Base-by-base conservation (phyloP, 2,797 vertebrate genomes). In the Falco columbarius region DNA sequence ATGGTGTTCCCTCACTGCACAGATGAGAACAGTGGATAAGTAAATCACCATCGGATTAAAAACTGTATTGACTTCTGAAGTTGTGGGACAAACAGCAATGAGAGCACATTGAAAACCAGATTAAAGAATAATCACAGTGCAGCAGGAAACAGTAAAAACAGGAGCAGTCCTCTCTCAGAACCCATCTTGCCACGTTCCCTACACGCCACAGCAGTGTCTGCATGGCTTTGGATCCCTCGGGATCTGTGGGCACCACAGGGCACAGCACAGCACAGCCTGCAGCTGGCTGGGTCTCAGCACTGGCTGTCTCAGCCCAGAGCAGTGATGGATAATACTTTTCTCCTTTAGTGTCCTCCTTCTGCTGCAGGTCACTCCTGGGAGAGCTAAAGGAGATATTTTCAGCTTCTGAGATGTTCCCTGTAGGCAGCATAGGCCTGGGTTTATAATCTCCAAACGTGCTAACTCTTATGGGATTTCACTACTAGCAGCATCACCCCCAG, bases 1-100 rank as follows among this genome's bases (percentile, higher is more conserved):
- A 1, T 5, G 29, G 27, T 1, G 0, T 44, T 88, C 49, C 74
- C 42, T 71, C 36, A 46, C 4, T 0, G 1, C 52, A 18, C 0
- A 2, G 30, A 10, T 63, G 40, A 67, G 36, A 79, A 17, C 16
- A 14, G 46, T 29, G 55, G 4, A 23, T 94, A 29, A 40, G 47
- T 34, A 76, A 86, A 73, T 44, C 88, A 44, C 23, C 7, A 6
- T 4, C 5, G 18, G 17, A 38, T 76, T 74, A 52, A 58, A 84
- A 91, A 23, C 44, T 63, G 0, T n/a, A 5, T 8, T 54, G 52
- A 29, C 52, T 80, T 91, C 38, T 54, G 68, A 89, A 93, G 84
- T 34, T 0, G 0, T 1, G 30, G 24, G 44, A 54, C 51, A 73
- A 90, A 79, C 9, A 71, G n/a, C 70, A 62, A 77, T 77, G 72